Conservation (phyloP, 2,888 invertebrate genomes). For the Oscheius sp. region DNA sequence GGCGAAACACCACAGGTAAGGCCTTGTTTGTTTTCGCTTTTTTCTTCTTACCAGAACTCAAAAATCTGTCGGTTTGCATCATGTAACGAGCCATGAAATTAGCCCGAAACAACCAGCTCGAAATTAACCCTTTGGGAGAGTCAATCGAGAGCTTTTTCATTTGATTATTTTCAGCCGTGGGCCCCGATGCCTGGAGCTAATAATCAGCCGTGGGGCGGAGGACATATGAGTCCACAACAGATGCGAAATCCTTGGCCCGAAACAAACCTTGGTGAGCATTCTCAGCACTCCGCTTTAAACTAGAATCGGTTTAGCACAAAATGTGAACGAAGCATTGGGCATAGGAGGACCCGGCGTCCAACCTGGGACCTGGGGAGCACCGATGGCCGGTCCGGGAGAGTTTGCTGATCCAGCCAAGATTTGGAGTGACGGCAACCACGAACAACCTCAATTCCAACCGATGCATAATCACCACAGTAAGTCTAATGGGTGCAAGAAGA, state of each 20-base stretch:
- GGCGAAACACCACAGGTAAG: slow-evolving; percentile 42
- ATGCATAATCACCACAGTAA: slow-evolving; percentile 34
- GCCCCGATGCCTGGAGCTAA: slow-evolving; percentile 34
- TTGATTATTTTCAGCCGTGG: slow-evolving; percentile 35
- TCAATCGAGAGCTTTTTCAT: no score
- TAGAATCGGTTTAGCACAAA: slow-evolving; percentile 22
- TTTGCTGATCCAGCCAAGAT: slow-evolving; percentile 27
- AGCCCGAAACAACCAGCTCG: no score
- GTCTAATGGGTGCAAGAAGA: background rate
- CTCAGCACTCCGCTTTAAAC: background rate
- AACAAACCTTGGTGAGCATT: slow-evolving; percentile 24
- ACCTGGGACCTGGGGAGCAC: slow-evolving; percentile 22
- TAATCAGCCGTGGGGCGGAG: slow-evolving; percentile 24
- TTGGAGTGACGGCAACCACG: slow-evolving; percentile 29
- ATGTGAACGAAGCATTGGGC: slow-evolving; percentile 34
- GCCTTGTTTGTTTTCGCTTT: background rate
- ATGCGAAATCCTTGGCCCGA: slow-evolving; percentile 33
- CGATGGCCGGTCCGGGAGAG: slow-evolving; percentile 26
- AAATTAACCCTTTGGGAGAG: no score
- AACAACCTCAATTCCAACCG: slow-evolving; percentile 27
- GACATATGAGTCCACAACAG: slow-evolving; percentile 34
- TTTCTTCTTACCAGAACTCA: no score
- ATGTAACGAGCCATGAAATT: no score
- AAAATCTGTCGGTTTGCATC: no score
- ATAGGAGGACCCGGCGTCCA: slow-evolving; percentile 15